Percentiles rank a stretch among this genome's conserved stretches.
phyloP scores from a whole-genome alignment of 2,113 vertebrate species.

The Nicator chloris region DNA sequence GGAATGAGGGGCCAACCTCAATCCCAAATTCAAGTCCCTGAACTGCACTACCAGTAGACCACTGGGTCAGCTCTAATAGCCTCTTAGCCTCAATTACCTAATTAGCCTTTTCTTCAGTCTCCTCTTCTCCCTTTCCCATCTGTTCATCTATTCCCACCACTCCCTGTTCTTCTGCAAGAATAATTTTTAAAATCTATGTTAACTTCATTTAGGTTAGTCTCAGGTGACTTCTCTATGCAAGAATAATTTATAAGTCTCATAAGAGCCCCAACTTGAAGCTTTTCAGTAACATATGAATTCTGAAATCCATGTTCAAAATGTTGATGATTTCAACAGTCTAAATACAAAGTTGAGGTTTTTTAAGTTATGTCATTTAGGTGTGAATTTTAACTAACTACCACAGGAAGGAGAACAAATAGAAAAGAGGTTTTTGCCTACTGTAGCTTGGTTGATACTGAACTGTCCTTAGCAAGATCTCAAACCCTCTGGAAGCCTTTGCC shows the following conservation, averaged over 20 bases:
- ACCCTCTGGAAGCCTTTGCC: neutral
- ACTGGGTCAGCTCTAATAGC: slow-evolving; percentile 61
- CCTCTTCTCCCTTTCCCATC: slow-evolving; percentile 59
- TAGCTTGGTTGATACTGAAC: neutral
- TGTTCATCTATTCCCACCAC: slow-evolving; percentile 69
- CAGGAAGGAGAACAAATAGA: neutral
- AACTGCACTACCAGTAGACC: slow-evolving; percentile 32
- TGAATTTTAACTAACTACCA: neutral
- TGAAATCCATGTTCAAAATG: slow-evolving; percentile 25
- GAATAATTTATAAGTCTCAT: slow-evolving; percentile 63
- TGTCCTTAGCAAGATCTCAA: neutral
- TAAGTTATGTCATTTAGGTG: neutral
- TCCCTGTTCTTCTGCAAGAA: slow-evolving; percentile 61
- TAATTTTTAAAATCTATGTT: slow-evolving; percentile 65
- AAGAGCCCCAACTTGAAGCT: slow-evolving; percentile 29
- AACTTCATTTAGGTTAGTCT: slow-evolving; percentile 69
- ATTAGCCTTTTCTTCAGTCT: slow-evolving; percentile 60
- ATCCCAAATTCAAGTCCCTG: slow-evolving; percentile 33
- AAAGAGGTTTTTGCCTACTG: neutral
- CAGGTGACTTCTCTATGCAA: slow-evolving; percentile 52
- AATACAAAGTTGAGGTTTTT: neutral
- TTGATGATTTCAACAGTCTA: slow-evolving; percentile 6
- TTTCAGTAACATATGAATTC: slow-evolving; percentile 40
- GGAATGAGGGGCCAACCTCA: slow-evolving; percentile 18
- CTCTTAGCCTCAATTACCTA: slow-evolving; percentile 68